Evolutionary conservation across 2,113 vertebrate genomes (phyloP).

Genomic region (Candoia aspera): DNA sequence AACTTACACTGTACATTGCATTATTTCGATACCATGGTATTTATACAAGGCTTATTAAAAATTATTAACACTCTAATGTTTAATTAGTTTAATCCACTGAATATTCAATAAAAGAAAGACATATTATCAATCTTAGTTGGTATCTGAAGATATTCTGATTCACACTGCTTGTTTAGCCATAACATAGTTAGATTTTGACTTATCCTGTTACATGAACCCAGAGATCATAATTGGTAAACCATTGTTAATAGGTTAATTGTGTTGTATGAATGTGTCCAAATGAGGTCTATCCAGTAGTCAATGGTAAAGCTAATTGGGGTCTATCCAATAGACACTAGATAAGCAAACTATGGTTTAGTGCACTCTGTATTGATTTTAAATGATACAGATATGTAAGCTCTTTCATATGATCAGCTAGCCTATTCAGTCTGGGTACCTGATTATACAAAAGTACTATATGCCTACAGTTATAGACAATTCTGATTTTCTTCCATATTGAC

Average conservation of each 20-base stretch:
- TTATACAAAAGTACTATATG: not conserved
- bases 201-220: not conserved
- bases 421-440: not conserved
- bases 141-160: not conserved
- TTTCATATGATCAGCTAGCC: not conserved
- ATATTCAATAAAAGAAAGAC: not conserved
- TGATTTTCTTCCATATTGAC: not conserved
- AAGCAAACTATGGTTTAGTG: not conserved
- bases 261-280: not conserved
- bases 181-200: not conserved
- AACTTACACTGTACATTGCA: not conserved
- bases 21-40: not conserved
- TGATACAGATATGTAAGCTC: not conserved
- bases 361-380: not conserved
- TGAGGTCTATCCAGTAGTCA: not conserved
- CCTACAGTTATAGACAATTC: not conserved
- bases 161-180: not conserved
- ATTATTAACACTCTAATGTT: not conserved
- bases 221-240: not conserved
- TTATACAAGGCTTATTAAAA: not conserved
- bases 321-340: not conserved
- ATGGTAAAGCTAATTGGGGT: not conserved
- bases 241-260: not conserved
- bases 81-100: not conserved
- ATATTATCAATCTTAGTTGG: not conserved